Percentiles rank a stretch among this genome's conserved stretches.
phyloP scores from a whole-genome alignment of 2,113 vertebrate species.

The Anthoscopus minutus region DNA sequence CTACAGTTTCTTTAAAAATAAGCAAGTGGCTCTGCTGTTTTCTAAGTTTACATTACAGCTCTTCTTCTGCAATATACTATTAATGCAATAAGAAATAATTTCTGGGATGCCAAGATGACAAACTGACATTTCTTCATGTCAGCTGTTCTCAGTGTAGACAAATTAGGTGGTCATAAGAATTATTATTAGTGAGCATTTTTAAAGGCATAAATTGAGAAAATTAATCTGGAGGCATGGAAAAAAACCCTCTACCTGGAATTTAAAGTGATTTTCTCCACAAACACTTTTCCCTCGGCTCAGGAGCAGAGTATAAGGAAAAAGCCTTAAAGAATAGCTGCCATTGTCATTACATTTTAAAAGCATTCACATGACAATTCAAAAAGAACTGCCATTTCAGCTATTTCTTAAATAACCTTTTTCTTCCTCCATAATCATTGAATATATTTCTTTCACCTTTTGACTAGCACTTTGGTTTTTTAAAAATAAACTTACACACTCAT shows the following conservation, averaged over 20 bases:
- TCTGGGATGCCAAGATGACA: neutral
- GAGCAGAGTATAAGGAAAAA: constrained; percentile 40
- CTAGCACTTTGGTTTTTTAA: constrained; percentile 49
- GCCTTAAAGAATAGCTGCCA: constrained; percentile 58
- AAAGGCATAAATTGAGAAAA: constrained; percentile 5
- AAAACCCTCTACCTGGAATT: constrained; percentile 27
- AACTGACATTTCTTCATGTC: constrained; percentile 13
- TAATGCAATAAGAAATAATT: constrained; percentile 15
- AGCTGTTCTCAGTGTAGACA: constrained; percentile 23
- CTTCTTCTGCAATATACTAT: constrained; percentile 19
- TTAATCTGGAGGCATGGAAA: neutral
- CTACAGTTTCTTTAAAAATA: neutral
- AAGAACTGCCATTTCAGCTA: constrained; percentile 68
- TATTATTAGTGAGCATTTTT: neutral
- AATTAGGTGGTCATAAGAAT: neutral
- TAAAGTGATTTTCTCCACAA: constrained; percentile 54
- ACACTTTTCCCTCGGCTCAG: neutral
- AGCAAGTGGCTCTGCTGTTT: neutral
- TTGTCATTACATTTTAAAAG: constrained; percentile 53
- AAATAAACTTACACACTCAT: constrained; percentile 67
- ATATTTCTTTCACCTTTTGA: constrained; percentile 72
- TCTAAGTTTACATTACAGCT: neutral
- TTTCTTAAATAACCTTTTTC: constrained; percentile 70
- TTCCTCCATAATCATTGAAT: constrained; percentile 65
- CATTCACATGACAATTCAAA: constrained; percentile 59